Evolutionary conservation across 2,113 vertebrate genomes (phyloP).

Genomic region (Talpa occidentalis): DNA sequence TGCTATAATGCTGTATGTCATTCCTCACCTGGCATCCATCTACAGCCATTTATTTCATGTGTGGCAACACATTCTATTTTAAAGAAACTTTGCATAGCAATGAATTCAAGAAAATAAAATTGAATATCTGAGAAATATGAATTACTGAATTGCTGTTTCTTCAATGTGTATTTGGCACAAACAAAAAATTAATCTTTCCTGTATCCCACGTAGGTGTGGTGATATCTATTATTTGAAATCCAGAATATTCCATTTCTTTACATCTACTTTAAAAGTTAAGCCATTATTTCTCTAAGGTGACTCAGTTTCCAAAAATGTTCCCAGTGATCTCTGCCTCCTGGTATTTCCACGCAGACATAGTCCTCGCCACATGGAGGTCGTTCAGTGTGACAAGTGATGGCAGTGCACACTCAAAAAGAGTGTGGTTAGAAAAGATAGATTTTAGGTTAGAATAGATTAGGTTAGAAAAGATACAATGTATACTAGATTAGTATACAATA

Average conservation of each 20-base stretch:
- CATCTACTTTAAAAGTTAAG: background rate
- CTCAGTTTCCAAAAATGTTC: too few species aligned
- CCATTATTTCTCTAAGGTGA: background rate
- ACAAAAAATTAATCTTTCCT: background rate
- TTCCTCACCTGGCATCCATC: background rate
- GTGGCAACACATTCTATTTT: background rate
- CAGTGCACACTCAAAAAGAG: background rate
- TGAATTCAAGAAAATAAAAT: background rate
- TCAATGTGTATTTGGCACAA: background rate
- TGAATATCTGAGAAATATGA: background rate
- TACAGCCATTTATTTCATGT: background rate
- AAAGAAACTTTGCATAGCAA: background rate
- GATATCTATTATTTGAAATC: background rate
- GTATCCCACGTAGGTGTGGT: background rate
- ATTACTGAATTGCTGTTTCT: background rate
- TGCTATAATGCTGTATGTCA: background rate
- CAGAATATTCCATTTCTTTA: background rate
- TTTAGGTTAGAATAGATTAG: too few species aligned
- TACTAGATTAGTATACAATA: too few species aligned
- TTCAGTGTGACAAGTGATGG: background rate
- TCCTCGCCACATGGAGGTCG: background rate
- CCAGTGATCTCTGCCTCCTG: background rate
- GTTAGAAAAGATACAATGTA: too few species aligned
- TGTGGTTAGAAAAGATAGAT: background rate
- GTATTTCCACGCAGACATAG: fast-evolving